Evolutionary conservation across 1,140 invertebrate species (phyloP).

Genomic region (Leptestheria dahalacensis): DNA sequence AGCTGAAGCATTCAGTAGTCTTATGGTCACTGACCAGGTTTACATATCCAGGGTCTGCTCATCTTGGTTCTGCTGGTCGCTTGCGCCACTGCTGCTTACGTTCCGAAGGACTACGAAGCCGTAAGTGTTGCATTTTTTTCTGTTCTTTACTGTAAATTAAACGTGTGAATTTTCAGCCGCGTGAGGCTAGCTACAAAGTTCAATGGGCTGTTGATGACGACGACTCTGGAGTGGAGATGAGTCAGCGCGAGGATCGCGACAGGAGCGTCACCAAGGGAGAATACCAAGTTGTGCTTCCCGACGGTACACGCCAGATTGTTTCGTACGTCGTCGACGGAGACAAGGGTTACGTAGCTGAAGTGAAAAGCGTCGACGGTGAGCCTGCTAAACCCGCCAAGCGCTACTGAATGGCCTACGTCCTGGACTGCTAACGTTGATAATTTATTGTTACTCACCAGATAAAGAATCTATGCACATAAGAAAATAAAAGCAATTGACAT

Average conservation of each 20-base stretch:
- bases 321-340: slow-evolving; percentile 15
- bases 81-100: not conserved
- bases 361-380: slow-evolving; percentile 14
- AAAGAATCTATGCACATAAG: too few relatives aligned
- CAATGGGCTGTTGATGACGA: not conserved
- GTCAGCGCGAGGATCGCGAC: slow-evolving; percentile 19
- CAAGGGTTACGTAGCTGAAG: slow-evolving; percentile 19
- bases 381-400: slow-evolving; percentile 13
- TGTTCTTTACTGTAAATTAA: too few relatives aligned
- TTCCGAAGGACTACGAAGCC: not conserved
- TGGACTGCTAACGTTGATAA: too few relatives aligned
- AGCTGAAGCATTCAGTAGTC: too few relatives aligned
- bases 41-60: not conserved
- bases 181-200: not conserved
- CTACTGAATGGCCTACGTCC: too few relatives aligned
- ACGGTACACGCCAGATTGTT: slow-evolving; percentile 20
- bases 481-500: too few relatives aligned
- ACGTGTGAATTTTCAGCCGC: not conserved
- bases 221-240: not conserved
- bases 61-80: not conserved
- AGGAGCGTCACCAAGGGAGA: slow-evolving; percentile 19
- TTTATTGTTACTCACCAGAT: too few relatives aligned
- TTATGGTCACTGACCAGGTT: too few relatives aligned
- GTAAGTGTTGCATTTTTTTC: too few relatives aligned
- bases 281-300: slow-evolving; percentile 23